Conservation (phyloP, 2,797 vertebrate species). For the Decapterus maruadsi region DNA sequence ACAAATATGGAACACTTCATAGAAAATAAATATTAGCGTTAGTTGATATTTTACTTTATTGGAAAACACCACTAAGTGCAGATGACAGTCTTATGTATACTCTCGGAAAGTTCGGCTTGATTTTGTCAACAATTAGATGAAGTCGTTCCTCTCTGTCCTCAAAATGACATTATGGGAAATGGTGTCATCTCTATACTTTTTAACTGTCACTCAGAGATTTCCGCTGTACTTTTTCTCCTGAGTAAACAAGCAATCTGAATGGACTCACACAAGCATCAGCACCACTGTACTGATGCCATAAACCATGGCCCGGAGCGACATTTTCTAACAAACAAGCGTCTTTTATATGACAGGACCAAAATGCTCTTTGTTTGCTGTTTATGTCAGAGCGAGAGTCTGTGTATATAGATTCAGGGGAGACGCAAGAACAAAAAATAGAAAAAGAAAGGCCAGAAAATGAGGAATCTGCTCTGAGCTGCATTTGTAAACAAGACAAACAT, state of each 20-base stretch:
- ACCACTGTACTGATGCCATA: constrained; percentile 43
- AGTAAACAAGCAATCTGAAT: constrained; percentile 46
- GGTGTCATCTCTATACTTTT: constrained; percentile 14
- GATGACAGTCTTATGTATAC: background rate
- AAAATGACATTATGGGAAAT: constrained; percentile 21
- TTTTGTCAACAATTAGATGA: constrained; percentile 23
- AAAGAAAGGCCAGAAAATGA: constrained; percentile 37
- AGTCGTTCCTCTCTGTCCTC: background rate
- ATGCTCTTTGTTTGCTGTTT: constrained; percentile 68
- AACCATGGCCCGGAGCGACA: constrained; percentile 47
- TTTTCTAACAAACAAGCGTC: constrained; percentile 60
- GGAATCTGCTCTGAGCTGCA: constrained; percentile 70
- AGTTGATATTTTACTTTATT: constrained; percentile 4
- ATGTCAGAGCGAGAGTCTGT: constrained; percentile 62
- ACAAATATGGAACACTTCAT: background rate
- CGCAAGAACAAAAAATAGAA: too few relatives aligned
- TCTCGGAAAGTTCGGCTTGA: constrained; percentile 23
- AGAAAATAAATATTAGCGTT: background rate
- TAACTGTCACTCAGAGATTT: constrained; percentile 32
- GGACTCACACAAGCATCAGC: constrained; percentile 42
- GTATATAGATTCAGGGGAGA: constrained; percentile 60
- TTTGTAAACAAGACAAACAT: constrained; percentile 84
- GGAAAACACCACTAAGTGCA: background rate
- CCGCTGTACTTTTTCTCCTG: constrained; percentile 8
- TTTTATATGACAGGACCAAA: constrained; percentile 56